Evolutionary conservation across 2,797 vertebrate species (phyloP).

Genomic region (Sciaenops ocellatus): DNA sequence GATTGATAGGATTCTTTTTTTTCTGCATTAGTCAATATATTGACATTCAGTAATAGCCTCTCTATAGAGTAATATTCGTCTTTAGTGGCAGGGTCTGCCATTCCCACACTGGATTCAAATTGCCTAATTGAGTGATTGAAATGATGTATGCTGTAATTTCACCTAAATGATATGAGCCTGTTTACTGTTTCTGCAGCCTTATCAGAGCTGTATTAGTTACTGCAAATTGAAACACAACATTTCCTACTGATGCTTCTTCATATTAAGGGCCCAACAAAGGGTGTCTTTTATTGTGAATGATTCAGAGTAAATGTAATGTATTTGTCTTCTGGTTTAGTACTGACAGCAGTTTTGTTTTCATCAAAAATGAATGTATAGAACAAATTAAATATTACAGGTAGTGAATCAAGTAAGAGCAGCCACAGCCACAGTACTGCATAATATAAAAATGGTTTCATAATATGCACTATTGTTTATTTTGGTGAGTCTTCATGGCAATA

Average conservation of each 20-base stretch:
- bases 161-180: not conserved
- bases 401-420: too few species aligned
- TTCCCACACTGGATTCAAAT: not conserved
- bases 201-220: not conserved
- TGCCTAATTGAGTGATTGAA: not conserved
- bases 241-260: not conserved
- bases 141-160: not conserved
- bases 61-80: not conserved
- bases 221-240: not conserved
- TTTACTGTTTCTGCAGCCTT: not conserved
- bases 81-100: not conserved
- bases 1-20: not conserved
- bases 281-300: not conserved
- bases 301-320: not conserved
- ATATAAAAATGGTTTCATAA: too few species aligned
- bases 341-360: not conserved
- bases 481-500: too few species aligned
- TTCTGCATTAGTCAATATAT: not conserved
- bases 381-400: too few species aligned
- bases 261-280: not conserved
- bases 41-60: not conserved
- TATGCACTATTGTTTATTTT: too few species aligned
- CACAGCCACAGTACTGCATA: too few species aligned
- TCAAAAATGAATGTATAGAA: too few species aligned
- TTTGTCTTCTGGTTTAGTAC: not conserved